Evolutionary conservation across 2,797 vertebrate genomes (phyloP).

Genomic region (Pseudotriccus pelzelni): DNA sequence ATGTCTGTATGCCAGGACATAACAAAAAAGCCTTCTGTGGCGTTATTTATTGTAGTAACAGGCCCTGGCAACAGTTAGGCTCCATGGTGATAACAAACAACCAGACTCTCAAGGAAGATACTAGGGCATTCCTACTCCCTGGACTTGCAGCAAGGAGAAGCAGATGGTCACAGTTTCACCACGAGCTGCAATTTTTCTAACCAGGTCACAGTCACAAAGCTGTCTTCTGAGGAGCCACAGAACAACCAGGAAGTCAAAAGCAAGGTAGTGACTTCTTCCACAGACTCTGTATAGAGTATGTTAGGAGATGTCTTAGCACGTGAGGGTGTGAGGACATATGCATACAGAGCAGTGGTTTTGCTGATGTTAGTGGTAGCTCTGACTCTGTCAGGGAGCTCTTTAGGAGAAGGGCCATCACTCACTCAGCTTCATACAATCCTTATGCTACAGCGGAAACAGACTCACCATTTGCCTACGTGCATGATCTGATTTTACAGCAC

Average conservation of each 20-base stretch:
- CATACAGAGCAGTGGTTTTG: not conserved
- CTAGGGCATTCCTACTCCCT: not conserved
- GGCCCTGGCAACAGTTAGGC: slow-evolving; percentile 41
- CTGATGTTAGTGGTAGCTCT: not conserved
- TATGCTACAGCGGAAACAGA: not conserved
- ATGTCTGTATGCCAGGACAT: not conserved
- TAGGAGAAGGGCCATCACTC: not conserved
- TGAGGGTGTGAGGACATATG: fast-evolving
- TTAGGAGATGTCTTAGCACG: not conserved
- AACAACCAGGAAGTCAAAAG: slow-evolving; percentile 26
- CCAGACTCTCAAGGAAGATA: not conserved
- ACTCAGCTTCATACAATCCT: not conserved
- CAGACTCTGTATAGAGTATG: fast-evolving
- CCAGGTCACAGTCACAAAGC: not conserved
- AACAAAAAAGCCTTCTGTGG: slow-evolving; percentile 15
- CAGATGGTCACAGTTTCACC: not conserved
- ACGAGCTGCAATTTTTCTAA: slow-evolving; percentile 65
- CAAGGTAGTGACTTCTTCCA: slow-evolving; percentile 38
- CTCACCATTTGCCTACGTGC: not conserved
- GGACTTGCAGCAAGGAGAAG: not conserved
- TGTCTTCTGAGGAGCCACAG: not conserved
- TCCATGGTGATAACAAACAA: slow-evolving; percentile 13
- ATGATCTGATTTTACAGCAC: not conserved
- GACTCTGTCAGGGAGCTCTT: not conserved
- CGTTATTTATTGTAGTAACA: slow-evolving; percentile 75